Evolutionary conservation across 1,140 invertebrate genomes (phyloP), one percentile per base, ranked within the genome.

Genomic region (Drosophila elegans): DNA sequence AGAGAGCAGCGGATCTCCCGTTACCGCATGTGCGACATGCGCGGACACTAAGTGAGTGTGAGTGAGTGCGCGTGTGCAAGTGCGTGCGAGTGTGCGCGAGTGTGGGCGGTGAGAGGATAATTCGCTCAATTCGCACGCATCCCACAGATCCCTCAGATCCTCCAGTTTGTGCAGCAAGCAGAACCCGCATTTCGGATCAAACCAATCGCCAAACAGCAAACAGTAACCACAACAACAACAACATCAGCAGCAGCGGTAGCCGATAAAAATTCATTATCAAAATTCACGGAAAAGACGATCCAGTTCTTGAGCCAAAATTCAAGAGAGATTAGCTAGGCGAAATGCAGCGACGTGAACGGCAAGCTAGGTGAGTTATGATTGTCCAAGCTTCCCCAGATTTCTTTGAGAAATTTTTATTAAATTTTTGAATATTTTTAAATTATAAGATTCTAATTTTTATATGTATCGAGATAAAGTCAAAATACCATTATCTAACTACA

Each of bases 341-440:
- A 56, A 66, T 90, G 86, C 86, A 90, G 69, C 76, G 86, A 75
- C 81, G 86, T 42, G 86, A 90, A 62, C 79, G 86, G 59, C 86
- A 90, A 80, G 63, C 86, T 42, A 90, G 86, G 86, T 90, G 63
- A 90, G 86, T 83, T 27, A 12, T 13, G 48, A 21, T 21, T 32
- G 41, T 16, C 11, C 6, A 21, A 32, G 12, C 39, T 9, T 4
- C 39, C 25, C 11, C 11, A 5, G 27, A 41, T 32, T 61, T 9
- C 2, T 21, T 41, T 6, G 7, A 32, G 29, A 21, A 21, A 21
- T 21, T 21, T 21, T 21, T 1, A 21, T 21, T 21, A 21, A 0
- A 21, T 21, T 21, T 21, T 21, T 21, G 16, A 21, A 21, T 21
- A 21, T 21, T 21, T 21, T 21, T 1, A 21, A 21, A 21, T 21